Evolutionary conservation across 2,113 vertebrate genomes (phyloP), one percentile per base, ranked within the genome.

Genomic region (Alethe diademata): DNA sequence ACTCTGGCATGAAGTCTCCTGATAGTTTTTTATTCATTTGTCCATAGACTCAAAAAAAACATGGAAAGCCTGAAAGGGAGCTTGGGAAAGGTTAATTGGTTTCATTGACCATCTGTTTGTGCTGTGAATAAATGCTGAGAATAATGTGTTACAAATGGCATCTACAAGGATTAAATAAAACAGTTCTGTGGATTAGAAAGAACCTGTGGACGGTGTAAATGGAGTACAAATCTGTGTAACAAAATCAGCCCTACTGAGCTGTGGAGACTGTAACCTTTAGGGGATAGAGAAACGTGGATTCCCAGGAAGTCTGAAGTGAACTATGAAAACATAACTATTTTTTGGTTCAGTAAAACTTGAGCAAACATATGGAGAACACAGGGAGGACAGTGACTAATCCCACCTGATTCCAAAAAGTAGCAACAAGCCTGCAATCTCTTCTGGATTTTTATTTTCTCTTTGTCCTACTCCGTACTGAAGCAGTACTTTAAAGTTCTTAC

Each of bases 61-160:
- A 60, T 56, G 86, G 93, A 97, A 96, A 97, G 97, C 92, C 91
- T 92, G 95, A 96, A 96, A 96, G 94, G 94, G 96, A 96, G 91
- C 94, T 78, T 57, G 56, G 93, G 95, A 97, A 97, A 98, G 98
- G 98, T 98, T 98, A 99, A 98, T 98, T 98, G 98, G 97, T 98
- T 99, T 97, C 83, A 93, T 97, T 97, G 98, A 98, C 98, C 98
- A 98, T 98, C 98, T 99, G 98, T 98, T 98, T 97, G 95, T 97
- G 85, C 97, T 72, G 56, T 91, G 96, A 97, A 95, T 78, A 87
- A 97, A 92, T 54, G 78, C 90, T 58, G 92, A 95, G 95, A 96
- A 93, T 87, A 91, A 95, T 92, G 96, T 94, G 95, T 86, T 97
- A 98, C 97, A 97, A 97, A 96, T 90, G 70, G 91, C 97, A 93